Conservation (phyloP, 1,140 invertebrate species). For the Brachystomella parvula region DNA sequence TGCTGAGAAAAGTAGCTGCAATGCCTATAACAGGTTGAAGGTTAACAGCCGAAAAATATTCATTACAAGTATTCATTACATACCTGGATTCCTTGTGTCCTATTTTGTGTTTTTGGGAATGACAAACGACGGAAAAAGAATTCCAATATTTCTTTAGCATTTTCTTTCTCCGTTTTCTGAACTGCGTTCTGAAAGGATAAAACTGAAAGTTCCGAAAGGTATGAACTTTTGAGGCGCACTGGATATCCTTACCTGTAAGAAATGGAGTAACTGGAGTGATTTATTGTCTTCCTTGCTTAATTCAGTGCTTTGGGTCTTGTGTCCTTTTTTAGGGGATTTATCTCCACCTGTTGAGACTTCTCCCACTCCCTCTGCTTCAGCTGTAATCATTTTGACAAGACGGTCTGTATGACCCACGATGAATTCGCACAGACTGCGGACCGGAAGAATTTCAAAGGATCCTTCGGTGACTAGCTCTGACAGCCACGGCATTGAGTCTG, state of each 20-base stretch:
- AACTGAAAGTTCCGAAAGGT: neutral
- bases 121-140: constrained; percentile 81
- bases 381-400: constrained; percentile 22
- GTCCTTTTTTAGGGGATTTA: constrained; percentile 25
- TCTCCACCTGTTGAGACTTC: neutral
- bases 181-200: constrained; percentile 22
- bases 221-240: neutral
- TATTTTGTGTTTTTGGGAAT: constrained; percentile 65
- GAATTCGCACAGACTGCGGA: constrained; percentile 94
- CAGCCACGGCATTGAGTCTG: constrained; percentile 92
- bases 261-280: constrained; percentile 28
- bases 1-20: constrained; percentile 55
- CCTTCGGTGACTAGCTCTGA: constrained; percentile 67
- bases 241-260: constrained; percentile 12
- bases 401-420: constrained; percentile 58
- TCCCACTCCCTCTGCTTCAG: neutral
- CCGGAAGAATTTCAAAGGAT: constrained; percentile 54
- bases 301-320: constrained; percentile 17
- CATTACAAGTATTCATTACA: constrained; percentile 3
- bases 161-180: constrained; percentile 20
- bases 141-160: constrained; percentile 72
- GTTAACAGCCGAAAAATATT: constrained; percentile 14
- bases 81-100: constrained; percentile 66
- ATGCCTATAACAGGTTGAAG: constrained; percentile 55
- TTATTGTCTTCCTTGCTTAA: constrained; percentile 27